Evolutionary conservation across 2,888 invertebrate species (phyloP).

Genomic region (Abrostola triplasia): DNA sequence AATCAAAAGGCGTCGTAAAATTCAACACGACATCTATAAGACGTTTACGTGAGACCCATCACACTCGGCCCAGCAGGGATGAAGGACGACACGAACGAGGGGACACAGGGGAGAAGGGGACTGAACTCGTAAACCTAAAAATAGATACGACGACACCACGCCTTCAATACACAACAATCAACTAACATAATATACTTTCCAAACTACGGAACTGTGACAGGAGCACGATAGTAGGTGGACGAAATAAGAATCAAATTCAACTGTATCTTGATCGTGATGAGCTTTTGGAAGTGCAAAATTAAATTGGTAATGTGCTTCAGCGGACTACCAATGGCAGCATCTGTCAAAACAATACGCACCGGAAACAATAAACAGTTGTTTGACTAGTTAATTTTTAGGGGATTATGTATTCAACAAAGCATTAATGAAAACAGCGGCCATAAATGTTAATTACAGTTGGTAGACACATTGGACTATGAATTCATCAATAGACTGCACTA

Average conservation of each 20-base stretch:
- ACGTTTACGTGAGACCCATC: slow-evolving; percentile 59
- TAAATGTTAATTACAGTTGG: slow-evolving; percentile 53
- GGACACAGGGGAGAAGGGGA: slow-evolving; percentile 71
- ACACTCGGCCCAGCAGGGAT: slow-evolving; percentile 60
- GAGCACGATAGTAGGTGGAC: slow-evolving; percentile 48
- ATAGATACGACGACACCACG: slow-evolving; percentile 79
- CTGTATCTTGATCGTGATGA: slow-evolving; percentile 36
- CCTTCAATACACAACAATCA: slow-evolving; percentile 61
- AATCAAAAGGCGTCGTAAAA: slow-evolving; percentile 48
- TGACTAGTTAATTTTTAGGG: slow-evolving; percentile 65
- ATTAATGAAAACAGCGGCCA: slow-evolving; percentile 52
- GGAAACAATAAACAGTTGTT: slow-evolving; percentile 79
- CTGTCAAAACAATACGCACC: slow-evolving; percentile 81
- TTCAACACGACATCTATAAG: slow-evolving; percentile 42
- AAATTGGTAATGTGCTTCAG: slow-evolving; percentile 43
- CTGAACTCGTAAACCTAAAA: slow-evolving; percentile 85
- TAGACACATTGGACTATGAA: slow-evolving; percentile 33
- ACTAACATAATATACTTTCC: slow-evolving; percentile 46
- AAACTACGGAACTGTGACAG: slow-evolving; percentile 46
- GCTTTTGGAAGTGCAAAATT: slow-evolving; percentile 37
- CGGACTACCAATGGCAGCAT: slow-evolving; percentile 67
- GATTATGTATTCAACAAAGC: slow-evolving; percentile 47
- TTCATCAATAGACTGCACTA: slow-evolving; percentile 32
- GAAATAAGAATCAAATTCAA: slow-evolving; percentile 58
- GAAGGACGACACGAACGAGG: slow-evolving; percentile 54